phyloP scores from a whole-genome alignment of 2,888 invertebrate species.

The Chorisops tibialis region DNA sequence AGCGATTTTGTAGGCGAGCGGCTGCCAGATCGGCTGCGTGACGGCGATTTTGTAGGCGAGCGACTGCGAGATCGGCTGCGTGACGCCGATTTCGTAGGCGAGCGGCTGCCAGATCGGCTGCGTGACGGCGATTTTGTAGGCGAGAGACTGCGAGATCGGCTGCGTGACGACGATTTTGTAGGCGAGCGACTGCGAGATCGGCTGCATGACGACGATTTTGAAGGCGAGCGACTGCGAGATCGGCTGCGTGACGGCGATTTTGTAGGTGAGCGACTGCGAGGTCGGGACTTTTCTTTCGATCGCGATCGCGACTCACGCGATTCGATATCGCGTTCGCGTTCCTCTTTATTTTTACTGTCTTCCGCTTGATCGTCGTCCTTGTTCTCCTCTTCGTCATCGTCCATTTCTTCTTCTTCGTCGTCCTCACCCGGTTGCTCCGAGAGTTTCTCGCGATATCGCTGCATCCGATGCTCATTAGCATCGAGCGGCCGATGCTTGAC shows the following conservation, averaged over 20 bases:
- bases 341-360: slow-evolving; percentile 36
- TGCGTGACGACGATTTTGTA: slow-evolving; percentile 46
- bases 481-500: slow-evolving; percentile 87
- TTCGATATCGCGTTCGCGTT: slow-evolving; percentile 38
- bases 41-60: slow-evolving; percentile 33
- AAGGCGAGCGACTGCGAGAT: slow-evolving; percentile 35
- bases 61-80: slow-evolving; percentile 36
- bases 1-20: too few relatives aligned
- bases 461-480: slow-evolving; percentile 80
- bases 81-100: slow-evolving; percentile 48
- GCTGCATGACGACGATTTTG: slow-evolving; percentile 34
- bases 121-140: slow-evolving; percentile 39
- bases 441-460: slow-evolving; percentile 80
- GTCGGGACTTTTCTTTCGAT: slow-evolving; percentile 39
- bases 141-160: slow-evolving; percentile 38
- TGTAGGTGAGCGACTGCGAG: slow-evolving; percentile 40
- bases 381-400: slow-evolving; percentile 47
- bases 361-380: slow-evolving; percentile 41
- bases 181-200: too few relatives aligned
- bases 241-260: slow-evolving; percentile 42
- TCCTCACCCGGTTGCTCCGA: slow-evolving; percentile 78
- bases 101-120: slow-evolving; percentile 2
- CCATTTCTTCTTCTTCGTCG: slow-evolving; percentile 66
- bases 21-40: too few relatives aligned
- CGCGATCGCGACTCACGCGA: slow-evolving; percentile 26